phyloP scores from a whole-genome alignment of 2,797 vertebrate genomes.

The Centropyge bicolor region DNA sequence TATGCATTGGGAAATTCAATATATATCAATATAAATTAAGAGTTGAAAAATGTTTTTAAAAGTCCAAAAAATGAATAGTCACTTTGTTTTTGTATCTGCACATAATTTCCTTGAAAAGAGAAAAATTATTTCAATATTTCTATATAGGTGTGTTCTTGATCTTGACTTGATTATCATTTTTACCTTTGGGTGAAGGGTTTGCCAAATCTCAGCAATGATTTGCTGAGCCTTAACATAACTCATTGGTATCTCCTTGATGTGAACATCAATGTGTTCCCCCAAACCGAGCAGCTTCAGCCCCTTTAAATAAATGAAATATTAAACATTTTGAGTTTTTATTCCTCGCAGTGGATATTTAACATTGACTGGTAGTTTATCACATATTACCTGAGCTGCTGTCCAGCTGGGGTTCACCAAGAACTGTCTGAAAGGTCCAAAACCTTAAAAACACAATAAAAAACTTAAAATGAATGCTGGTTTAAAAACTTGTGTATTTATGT shows the following conservation, averaged over 20 bases:
- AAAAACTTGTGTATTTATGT: neutral
- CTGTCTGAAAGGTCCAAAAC: constrained; percentile 90
- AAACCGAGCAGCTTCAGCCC: constrained; percentile 85
- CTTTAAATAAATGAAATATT: constrained; percentile 61
- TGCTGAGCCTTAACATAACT: constrained; percentile 85
- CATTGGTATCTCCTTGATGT: constrained; percentile 86
- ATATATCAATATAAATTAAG: neutral
- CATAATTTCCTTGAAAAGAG: too few relatives aligned
- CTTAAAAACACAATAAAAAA: constrained; percentile 60
- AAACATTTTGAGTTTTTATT: neutral
- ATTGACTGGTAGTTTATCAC: neutral
- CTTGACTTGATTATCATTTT: neutral
- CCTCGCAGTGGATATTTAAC: too few relatives aligned
- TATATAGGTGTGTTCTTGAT: too few relatives aligned
- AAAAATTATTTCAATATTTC: too few relatives aligned
- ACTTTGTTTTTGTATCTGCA: neutral
- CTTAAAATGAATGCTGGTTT: neutral
- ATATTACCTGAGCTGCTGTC: constrained; percentile 89
- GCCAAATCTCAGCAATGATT: constrained; percentile 86
- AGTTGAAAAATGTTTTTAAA: neutral
- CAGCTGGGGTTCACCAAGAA: constrained; percentile 90
- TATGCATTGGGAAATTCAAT: neutral
- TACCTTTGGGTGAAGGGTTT: constrained; percentile 86
- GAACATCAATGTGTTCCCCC: constrained; percentile 73
- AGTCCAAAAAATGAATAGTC: neutral